A percentile compares a stretch with the other conserved stretches of the same genome.
Conservation (phyloP, 2,797 vertebrate species). For the Sebastes reedi region DNA sequence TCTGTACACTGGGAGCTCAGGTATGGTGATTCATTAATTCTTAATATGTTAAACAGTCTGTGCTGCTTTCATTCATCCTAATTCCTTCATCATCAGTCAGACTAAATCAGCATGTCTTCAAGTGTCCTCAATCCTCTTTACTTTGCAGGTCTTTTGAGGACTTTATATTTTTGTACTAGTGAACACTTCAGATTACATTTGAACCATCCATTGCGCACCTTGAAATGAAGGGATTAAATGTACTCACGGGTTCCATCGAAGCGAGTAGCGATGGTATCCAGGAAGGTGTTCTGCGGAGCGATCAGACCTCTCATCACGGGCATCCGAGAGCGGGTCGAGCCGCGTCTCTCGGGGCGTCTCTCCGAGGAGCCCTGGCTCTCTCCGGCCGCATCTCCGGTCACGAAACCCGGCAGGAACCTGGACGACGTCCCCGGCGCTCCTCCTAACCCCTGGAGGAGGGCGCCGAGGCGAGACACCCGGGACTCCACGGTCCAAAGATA, state of each 20-base stretch:
- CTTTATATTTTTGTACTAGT: not conserved
- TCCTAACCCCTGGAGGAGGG: constrained; percentile 77
- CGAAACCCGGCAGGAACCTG: constrained; percentile 76
- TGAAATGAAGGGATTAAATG: not conserved
- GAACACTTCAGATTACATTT: not conserved
- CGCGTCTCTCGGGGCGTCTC: constrained; percentile 70
- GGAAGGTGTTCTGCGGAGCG: constrained; percentile 90
- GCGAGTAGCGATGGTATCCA: constrained; percentile 89
- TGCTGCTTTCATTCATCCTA: constrained; percentile 36
- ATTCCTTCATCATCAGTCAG: constrained; percentile 27
- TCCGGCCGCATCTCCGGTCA: constrained; percentile 18
- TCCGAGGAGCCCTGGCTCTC: constrained; percentile 66
- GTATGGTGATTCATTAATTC: not conserved
- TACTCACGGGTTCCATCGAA: constrained; percentile 90
- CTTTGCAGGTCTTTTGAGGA: not conserved
- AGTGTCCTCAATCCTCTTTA: not conserved
- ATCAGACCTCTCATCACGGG: constrained; percentile 89
- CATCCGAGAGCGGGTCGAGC: constrained; percentile 78
- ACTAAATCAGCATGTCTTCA: not conserved
- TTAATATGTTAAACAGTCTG: not conserved
- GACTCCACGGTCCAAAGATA: constrained; percentile 68
- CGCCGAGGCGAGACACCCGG: constrained; percentile 71
- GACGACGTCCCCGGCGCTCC: constrained; percentile 70
- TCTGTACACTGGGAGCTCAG: not conserved
- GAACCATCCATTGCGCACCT: not conserved